Conservation (phyloP, 2,888 invertebrate genomes). For the Sarcophaga subvicina region DNA sequence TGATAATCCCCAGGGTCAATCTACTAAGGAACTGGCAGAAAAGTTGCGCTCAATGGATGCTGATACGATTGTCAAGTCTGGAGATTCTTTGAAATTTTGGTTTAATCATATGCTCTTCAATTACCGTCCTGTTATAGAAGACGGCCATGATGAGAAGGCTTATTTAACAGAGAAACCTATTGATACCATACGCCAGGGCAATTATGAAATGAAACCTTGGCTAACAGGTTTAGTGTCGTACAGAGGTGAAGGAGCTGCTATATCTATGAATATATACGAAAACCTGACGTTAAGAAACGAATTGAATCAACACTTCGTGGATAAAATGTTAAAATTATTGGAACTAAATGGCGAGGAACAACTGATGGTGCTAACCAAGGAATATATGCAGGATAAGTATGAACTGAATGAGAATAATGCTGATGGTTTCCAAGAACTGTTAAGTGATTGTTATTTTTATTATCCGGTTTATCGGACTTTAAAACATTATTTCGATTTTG, state of each 20-base stretch:
- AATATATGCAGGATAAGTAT: conserved; percentile 71
- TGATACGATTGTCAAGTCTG: conserved; percentile 76
- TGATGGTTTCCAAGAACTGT: conserved; percentile 75
- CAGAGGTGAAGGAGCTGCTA: conserved; percentile 82
- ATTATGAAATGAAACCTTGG: conserved; percentile 81
- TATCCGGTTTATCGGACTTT: conserved; percentile 80
- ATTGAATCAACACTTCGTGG: conserved; percentile 75
- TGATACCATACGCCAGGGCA: conserved; percentile 76
- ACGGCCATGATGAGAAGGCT: conserved; percentile 75
- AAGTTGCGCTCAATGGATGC: conserved; percentile 80
- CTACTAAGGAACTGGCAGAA: conserved; percentile 76
- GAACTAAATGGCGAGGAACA: background rate
- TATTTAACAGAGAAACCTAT: conserved; percentile 81
- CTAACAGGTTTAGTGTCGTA: conserved; percentile 80
- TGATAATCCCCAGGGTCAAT: conserved; percentile 63
- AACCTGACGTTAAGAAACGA: conserved; percentile 50
- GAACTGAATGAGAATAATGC: conserved; percentile 18
- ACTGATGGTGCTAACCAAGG: conserved; percentile 37
- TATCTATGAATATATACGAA: conserved; percentile 72
- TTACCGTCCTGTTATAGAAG: conserved; percentile 81
- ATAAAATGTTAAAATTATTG: conserved; percentile 66
- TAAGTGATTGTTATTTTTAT: conserved; percentile 81
- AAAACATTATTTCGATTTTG: conserved; percentile 66
- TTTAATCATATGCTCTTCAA: conserved; percentile 80
- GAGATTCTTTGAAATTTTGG: conserved; percentile 81